A percentile compares a stretch with the other conserved stretches of the same genome.
Evolutionary conservation across 2,797 vertebrate species (phyloP).

Genomic region (Gymnopithys bicolor): DNA sequence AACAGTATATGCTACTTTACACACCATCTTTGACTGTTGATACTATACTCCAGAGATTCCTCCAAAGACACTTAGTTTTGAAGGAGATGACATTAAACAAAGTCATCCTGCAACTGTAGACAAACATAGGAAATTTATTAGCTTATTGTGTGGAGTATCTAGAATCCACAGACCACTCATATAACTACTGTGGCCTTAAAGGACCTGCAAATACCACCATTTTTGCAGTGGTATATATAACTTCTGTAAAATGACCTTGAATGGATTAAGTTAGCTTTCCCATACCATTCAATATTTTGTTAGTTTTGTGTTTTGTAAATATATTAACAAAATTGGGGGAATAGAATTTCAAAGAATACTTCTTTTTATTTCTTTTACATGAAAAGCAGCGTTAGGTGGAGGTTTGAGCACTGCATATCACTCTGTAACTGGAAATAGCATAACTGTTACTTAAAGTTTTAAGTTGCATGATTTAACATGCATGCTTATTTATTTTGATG

Average conservation of each 20-base stretch:
- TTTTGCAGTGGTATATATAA: background rate
- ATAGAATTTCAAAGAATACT: background rate
- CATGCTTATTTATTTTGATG: background rate
- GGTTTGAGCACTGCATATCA: background rate
- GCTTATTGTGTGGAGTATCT: background rate
- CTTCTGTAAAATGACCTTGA: background rate
- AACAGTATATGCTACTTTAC: background rate
- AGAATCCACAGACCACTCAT: background rate
- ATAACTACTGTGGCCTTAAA: background rate
- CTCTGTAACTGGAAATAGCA: background rate
- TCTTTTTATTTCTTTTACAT: background rate
- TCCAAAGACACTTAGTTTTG: background rate
- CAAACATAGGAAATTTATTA: background rate
- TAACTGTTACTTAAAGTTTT: background rate
- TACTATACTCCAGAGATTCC: background rate
- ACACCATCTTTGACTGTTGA: background rate
- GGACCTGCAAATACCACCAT: background rate
- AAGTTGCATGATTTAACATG: background rate
- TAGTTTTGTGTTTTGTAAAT: background rate
- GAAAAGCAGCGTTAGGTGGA: background rate
- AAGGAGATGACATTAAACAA: background rate
- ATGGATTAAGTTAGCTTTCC: background rate
- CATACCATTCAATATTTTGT: background rate
- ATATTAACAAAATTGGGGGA: background rate
- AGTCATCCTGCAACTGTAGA: constrained; percentile 5